Base-by-base conservation (phyloP, 1,140 invertebrate genomes). In the Drosophila carrolli region DNA sequence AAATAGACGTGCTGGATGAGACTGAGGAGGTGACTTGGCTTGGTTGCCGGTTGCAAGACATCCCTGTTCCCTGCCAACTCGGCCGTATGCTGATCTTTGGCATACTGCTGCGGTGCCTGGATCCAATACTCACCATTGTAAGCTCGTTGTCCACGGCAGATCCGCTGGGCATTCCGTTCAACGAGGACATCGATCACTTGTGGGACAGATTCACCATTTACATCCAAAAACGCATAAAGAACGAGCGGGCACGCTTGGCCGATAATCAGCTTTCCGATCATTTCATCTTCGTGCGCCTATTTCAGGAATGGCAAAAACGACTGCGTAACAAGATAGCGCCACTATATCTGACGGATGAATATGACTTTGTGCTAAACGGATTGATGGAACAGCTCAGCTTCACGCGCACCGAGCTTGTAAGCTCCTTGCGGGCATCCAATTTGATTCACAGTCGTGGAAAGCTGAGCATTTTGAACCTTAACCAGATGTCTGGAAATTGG, bases 51-150 rank as follows among this genome's bases (percentile, higher is more conserved):
- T 92, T 99, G 8, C 92, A 98, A 7, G 97, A 99, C 92, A 93
- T 99, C 11, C 97, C 98, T 0, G 93, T 99, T 2, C 97, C 99
- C 72, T 98, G 98, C 1, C 95, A 97, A 78, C 93, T 98, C 11
- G 97, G 97, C 4, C 98, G 98, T 93, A 97, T 98, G 95, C 93
- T 99, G 27, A 93, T 99, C 2, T 98, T 97, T 91, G 96, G 97
- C 3, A 96, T 98, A 19, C 95, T 98, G 5, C 94, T 99, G 32
- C 98, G 98, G 91, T 99, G 98, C 91, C 92, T 99, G 2, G 98
- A 99, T 93, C 98, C 98, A 5, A 94, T 99, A 27, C 93, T 99
- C 23, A 99, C 98, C 0, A 96, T 99, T 50, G 97, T 97, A 10
- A 97, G 97, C 89, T 95, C 95, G 44, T 93, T 99, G 57, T 95